phyloP scores from a whole-genome alignment of 1,140 invertebrate species.

The Drosophila asahinai region DNA sequence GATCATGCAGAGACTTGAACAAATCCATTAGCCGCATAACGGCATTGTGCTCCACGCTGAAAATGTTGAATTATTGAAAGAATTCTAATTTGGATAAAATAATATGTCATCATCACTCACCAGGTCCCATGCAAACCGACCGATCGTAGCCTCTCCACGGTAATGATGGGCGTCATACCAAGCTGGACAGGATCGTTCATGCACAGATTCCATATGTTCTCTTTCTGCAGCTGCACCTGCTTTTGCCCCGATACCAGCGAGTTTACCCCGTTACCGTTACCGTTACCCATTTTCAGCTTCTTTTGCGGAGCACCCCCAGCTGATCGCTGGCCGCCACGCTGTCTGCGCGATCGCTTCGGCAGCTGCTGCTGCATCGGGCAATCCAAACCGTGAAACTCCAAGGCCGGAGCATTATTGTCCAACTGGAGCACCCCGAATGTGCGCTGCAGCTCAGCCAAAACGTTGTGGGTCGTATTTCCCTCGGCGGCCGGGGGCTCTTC shows the following conservation, averaged over 20 bases:
- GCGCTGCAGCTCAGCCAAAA: constrained; percentile 38
- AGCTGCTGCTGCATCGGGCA: constrained; percentile 13
- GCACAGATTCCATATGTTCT: constrained; percentile 39
- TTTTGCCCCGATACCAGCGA: constrained; percentile 26
- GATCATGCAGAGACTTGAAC: constrained; percentile 62
- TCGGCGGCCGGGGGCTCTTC: background rate
- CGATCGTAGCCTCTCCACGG: constrained; percentile 7
- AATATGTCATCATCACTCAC: constrained; percentile 26
- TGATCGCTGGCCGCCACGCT: background rate
- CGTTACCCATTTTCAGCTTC: constrained; percentile 12
- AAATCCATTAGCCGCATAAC: constrained; percentile 58
- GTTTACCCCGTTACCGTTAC: too few relatives aligned
- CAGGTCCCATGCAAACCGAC: constrained; percentile 14
- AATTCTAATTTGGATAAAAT: background rate
- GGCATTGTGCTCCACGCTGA: constrained; percentile 36
- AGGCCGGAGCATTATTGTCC: constrained; percentile 17
- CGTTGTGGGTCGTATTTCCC: background rate
- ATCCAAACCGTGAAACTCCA: constrained; percentile 55
- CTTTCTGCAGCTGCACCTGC: constrained; percentile 38
- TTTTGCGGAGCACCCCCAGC: constrained; percentile 10
- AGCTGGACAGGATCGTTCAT: background rate
- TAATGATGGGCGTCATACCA: background rate
- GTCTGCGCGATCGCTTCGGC: background rate
- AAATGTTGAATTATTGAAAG: background rate
- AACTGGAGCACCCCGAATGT: constrained; percentile 33